Percentiles rank a stretch among this genome's conserved stretches.
Evolutionary conservation across 2,113 vertebrate genomes (phyloP).

Genomic region (Cyrtonyx montezumae): DNA sequence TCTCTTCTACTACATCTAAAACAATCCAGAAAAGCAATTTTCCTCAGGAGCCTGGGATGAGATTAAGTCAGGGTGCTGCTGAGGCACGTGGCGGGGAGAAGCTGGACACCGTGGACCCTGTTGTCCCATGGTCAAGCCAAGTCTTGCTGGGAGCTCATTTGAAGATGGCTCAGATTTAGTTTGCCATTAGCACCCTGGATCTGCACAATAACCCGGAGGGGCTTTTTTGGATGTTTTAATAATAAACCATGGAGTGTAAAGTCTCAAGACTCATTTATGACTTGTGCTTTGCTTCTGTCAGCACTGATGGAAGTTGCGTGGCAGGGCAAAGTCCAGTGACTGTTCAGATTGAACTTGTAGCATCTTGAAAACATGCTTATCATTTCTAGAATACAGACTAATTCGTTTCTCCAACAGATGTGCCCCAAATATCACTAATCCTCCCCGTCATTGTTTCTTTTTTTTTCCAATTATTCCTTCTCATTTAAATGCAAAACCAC

Average conservation of each 20-base stretch:
- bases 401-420: constrained; percentile 58
- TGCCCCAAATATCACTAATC: constrained; percentile 71
- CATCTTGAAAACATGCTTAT: constrained; percentile 40
- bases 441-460: constrained; percentile 13
- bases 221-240: background rate
- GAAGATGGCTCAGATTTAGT: background rate
- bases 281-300: background rate
- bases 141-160: background rate
- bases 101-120: background rate
- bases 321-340: background rate
- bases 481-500: constrained; percentile 29
- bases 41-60: background rate
- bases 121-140: background rate
- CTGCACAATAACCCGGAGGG: background rate
- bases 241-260: background rate
- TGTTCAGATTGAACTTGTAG: background rate
- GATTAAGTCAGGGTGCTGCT: background rate
- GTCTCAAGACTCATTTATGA: background rate
- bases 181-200: background rate
- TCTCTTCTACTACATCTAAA: background rate
- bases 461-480: background rate
- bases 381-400: constrained; percentile 41
- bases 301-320: background rate
- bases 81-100: background rate
- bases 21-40: background rate